Base-by-base conservation (phyloP, 2,797 vertebrate genomes). In the Lepus oiostolus region DNA sequence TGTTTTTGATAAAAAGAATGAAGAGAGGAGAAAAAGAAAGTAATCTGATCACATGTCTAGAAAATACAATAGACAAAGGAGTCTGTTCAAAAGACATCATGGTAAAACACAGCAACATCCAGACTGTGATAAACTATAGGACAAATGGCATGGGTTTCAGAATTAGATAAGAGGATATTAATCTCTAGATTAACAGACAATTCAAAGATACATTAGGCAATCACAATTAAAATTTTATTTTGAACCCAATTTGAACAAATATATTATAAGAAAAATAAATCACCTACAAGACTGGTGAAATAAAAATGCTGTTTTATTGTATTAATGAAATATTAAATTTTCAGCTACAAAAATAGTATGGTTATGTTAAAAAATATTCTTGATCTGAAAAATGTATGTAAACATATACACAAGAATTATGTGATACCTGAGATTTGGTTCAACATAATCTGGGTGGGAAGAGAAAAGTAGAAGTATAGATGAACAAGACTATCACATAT, bases 351-450 rank as follows among this genome's bases (percentile, higher is more conserved):
- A 82, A 82, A 81, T 60, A 81, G 30, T 52, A n/a, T 67, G 65
- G 71, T 21, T 52, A 22, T 72, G 77, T 28, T 21, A 72, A 12
- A 12, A 83, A 81, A 93, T 71, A 58, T 70, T 67, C 32, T 74
- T 87, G 71, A 72, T 76, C 4, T 58, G 77, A 77, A n/a, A 93
- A 2, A 76, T 35, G 71, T 30, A 71, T 7, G 26, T 76, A 67
- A 72, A 85, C 28, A 65, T 79, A 71, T 92, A 79, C 50, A 58
- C 19, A 42, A n/a, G 77, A 87, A 91, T 65, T 72, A 65, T 60
- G 8, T 72, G 42, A 83, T 58, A 19, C 6, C 38, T 42, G 38
- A 42, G 38, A 42, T 42, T 42, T 42, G 38, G 38, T 42, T 42
- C 38, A 42, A 83, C 83, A 58, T 52, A 87, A 90, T 65, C 32